A percentile compares a stretch with the other conserved stretches of the same genome.
These are phyloP conservation scores for Heliothis peltigera DNA, from an alignment of 2,888 invertebrate species.

Conservation along the genomic window DNA sequence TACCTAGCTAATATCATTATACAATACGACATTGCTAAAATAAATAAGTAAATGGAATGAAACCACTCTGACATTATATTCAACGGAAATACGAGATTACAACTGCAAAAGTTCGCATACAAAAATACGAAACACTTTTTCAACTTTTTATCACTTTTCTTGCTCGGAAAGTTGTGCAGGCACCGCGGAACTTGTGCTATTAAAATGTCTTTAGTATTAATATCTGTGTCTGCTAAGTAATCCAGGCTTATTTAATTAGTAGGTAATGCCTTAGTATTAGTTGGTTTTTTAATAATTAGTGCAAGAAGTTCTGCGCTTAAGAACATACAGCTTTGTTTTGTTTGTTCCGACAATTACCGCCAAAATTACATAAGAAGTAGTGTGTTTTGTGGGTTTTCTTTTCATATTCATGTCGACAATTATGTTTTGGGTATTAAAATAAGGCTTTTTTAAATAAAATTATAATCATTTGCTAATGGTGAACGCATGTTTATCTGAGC, in stretches of 20 bases:
- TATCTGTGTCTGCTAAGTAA: slow-evolving; percentile 2
- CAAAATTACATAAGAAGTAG: not conserved
- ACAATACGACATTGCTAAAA: no score
- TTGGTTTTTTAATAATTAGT: not conserved
- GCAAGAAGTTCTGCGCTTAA: not conserved
- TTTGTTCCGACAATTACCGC: not conserved
- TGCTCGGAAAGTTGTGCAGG: slow-evolving; percentile 3
- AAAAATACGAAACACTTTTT: slow-evolving; percentile 26
- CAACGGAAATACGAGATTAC: slow-evolving; percentile 1
- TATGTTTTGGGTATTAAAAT: no score
- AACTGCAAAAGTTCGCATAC: slow-evolving; percentile 1
- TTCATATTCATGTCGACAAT: no score
- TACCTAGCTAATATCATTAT: no score
- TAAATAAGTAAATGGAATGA: slow-evolving; percentile 2
- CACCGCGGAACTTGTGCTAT: not conserved
- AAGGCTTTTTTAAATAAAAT: no score
- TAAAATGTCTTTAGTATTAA: slow-evolving; percentile 15
- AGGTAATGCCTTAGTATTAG: not conserved
- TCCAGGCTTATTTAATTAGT: not conserved
- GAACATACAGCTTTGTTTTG: not conserved
- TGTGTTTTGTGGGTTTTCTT: no score
- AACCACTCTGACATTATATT: slow-evolving; percentile 16
- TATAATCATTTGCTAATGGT: no score
- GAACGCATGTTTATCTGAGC: no score
- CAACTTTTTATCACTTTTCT: slow-evolving; percentile 28